Percentiles rank a stretch among this genome's conserved stretches.
These are phyloP conservation scores for Caenorhabditis macrosperma DNA, from an alignment of 2,888 invertebrate species.

Conservation along the genomic window DNA sequence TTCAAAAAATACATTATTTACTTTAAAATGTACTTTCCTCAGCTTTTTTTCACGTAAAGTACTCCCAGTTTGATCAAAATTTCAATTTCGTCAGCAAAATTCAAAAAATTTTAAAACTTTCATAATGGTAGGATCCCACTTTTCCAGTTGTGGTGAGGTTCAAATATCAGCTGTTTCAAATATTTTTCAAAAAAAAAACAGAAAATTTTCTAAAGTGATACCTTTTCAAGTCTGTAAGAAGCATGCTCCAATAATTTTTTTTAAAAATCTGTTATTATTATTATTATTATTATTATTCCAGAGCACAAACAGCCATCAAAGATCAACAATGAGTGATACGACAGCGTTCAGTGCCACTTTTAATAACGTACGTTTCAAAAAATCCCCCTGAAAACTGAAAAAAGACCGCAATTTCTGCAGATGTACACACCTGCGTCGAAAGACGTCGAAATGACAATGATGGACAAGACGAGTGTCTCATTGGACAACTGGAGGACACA, in stretches of 20 bases:
- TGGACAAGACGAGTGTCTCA: constrained; percentile 37
- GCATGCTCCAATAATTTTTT: neutral
- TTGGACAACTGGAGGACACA: constrained; percentile 35
- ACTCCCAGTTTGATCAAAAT: no score
- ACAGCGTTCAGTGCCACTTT: constrained; percentile 45
- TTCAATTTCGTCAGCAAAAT: no score
- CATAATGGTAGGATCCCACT: no score
- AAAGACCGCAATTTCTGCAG: constrained; percentile 19
- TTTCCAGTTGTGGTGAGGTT: no score
- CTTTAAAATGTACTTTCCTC: no score
- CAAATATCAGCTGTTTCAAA: no score
- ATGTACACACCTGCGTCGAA: constrained; percentile 35
- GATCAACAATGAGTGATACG: constrained; percentile 7
- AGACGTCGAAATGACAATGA: constrained; percentile 6
- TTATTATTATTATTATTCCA: constrained; percentile 3
- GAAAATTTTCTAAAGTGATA: no score
- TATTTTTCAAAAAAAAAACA: no score
- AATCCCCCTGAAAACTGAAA: neutral
- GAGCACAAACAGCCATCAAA: constrained; percentile 16
- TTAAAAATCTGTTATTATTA: neutral
- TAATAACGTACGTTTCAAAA: constrained; percentile 33
- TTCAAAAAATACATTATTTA: no score
- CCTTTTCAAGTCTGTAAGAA: no score
- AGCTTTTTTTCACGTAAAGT: no score
- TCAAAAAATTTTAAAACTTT: no score